Percentiles rank a stretch among this genome's conserved stretches.
Conservation (phyloP, 2,888 invertebrate genomes). For the Caradrina kadenii region DNA sequence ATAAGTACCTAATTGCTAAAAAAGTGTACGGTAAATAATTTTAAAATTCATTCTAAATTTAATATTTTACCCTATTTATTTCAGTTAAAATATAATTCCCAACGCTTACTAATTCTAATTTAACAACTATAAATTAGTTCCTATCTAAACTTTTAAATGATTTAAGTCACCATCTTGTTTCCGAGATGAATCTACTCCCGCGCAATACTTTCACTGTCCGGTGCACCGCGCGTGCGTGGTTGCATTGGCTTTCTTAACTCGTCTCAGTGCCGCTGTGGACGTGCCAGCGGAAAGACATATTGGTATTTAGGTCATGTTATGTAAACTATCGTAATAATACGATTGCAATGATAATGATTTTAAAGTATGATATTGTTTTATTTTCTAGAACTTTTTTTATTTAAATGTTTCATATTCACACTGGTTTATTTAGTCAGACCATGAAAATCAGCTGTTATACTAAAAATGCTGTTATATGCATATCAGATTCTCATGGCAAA, state of each 20-base stretch:
- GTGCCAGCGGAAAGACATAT: constrained; percentile 33
- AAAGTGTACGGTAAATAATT: not conserved
- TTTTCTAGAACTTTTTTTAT: not conserved
- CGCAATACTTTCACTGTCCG: constrained; percentile 54
- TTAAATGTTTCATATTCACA: not conserved
- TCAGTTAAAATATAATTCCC: no score
- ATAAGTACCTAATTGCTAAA: not conserved
- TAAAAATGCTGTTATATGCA: no score
- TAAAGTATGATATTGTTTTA: not conserved
- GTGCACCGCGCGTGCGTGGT: constrained; percentile 48
- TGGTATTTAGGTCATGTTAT: constrained; percentile 57
- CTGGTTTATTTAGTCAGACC: not conserved
- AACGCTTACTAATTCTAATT: no score
- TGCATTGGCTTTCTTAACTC: constrained; percentile 41
- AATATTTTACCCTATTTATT: no score
- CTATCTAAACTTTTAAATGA: not conserved
- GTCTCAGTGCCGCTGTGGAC: constrained; percentile 41
- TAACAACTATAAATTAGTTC: constrained; percentile 1
- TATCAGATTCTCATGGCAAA: no score
- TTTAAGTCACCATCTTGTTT: constrained; percentile 15
- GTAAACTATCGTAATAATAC: constrained; percentile 36
- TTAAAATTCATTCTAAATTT: not conserved
- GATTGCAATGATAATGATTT: constrained; percentile 20
- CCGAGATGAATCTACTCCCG: constrained; percentile 25
- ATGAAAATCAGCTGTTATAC: not conserved